phyloP scores from a whole-genome alignment of 2,113 vertebrate genomes.

The Gobius niger region DNA sequence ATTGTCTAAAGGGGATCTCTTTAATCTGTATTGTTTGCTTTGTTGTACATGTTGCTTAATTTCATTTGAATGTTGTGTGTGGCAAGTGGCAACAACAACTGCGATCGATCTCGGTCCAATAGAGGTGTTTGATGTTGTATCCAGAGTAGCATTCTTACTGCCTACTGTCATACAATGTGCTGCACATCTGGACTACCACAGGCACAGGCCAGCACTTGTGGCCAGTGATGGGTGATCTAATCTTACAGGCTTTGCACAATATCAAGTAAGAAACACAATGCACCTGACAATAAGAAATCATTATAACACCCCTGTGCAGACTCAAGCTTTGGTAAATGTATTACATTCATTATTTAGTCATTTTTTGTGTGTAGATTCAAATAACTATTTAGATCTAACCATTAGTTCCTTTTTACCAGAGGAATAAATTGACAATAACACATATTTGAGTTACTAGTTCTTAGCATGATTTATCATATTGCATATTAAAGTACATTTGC shows the following conservation, averaged over 20 bases:
- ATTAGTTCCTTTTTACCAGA: neutral
- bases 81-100: conserved; percentile 20
- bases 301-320: too few relatives aligned
- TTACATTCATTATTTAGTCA: neutral
- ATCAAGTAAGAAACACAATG: neutral
- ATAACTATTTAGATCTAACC: neutral
- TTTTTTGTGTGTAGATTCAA: neutral
- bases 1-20: conserved; percentile 17
- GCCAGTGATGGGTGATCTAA: conserved; percentile 16
- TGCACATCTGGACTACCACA: conserved; percentile 60
- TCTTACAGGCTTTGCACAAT: neutral
- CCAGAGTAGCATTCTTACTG: conserved; percentile 63
- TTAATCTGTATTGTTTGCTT: conserved; percentile 11
- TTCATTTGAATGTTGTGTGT: conserved; percentile 10
- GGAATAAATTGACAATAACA: too few relatives aligned
- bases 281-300: neutral
- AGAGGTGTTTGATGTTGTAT: conserved; percentile 65
- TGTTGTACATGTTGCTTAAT: conserved; percentile 14
- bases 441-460: too few relatives aligned
- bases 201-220: conserved; percentile 26
- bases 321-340: neutral
- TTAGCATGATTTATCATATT: too few relatives aligned
- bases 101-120: conserved; percentile 31
- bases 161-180: conserved; percentile 73
- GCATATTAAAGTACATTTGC: neutral